Conservation (phyloP, 2,797 vertebrate species). For the Sebastes oblongus region DNA sequence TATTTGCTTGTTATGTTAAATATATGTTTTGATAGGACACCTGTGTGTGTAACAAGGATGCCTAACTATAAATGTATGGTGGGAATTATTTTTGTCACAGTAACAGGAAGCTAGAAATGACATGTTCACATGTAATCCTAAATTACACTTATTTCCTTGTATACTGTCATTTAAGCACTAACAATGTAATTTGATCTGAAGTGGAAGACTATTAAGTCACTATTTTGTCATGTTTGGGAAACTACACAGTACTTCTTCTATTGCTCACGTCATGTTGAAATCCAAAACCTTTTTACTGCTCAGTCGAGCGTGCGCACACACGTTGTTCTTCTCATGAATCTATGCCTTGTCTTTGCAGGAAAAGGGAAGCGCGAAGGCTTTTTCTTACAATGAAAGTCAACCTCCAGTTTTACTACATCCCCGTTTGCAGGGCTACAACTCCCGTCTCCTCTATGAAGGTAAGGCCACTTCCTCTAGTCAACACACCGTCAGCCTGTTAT, state of each 20-base stretch:
- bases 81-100: neutral
- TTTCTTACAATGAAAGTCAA: conserved; percentile 89
- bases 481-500: neutral
- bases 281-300: neutral
- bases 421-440: conserved; percentile 68
- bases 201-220: neutral
- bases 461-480: conserved; percentile 32
- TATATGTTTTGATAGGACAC: neutral
- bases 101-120: neutral
- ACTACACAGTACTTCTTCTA: neutral
- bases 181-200: neutral
- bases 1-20: neutral
- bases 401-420: conserved; percentile 94
- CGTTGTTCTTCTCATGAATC: neutral
- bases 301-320: neutral
- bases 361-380: conserved; percentile 87
- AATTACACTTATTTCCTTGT: neutral
- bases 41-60: neutral
- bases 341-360: conserved; percentile 78
- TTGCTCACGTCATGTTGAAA: neutral
- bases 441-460: conserved; percentile 66
- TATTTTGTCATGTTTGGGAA: neutral
- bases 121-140: neutral
- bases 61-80: neutral
- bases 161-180: neutral